These are phyloP conservation scores for Pampus argenteus DNA, from an alignment of 2,797 vertebrate genomes.

Conservation along the genomic window DNA sequence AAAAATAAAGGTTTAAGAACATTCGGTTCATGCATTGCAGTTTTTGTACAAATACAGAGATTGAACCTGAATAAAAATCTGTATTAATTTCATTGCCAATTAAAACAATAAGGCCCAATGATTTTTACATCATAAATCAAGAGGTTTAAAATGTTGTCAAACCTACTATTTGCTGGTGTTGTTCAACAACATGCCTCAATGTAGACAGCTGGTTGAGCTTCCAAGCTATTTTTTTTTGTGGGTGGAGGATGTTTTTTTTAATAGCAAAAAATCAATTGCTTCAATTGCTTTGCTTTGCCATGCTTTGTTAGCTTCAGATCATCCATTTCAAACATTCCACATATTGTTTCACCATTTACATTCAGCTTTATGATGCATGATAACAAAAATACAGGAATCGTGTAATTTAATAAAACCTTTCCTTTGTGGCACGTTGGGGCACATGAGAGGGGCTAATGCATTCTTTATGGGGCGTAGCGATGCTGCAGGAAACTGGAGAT, in stretches of 20 bases:
- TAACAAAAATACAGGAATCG: conserved; percentile 61
- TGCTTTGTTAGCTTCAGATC: conserved; percentile 34
- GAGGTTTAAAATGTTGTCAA: no score
- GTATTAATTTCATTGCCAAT: neutral
- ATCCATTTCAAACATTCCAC: conserved; percentile 48
- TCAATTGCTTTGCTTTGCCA: neutral
- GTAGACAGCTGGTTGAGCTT: neutral
- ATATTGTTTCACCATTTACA: conserved; percentile 47
- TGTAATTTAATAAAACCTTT: conserved; percentile 68
- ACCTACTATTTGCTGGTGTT: no score
- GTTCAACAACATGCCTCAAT: no score
- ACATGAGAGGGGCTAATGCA: conserved; percentile 45
- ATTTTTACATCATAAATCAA: neutral
- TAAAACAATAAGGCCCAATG: neutral
- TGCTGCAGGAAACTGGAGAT: conserved; percentile 69
- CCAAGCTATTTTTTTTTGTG: neutral
- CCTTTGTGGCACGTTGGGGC: conserved; percentile 26
- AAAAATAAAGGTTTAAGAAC: neutral
- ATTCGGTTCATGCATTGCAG: neutral
- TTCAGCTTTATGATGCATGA: conserved; percentile 54
- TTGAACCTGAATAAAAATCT: neutral
- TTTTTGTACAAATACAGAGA: neutral
- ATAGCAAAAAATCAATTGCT: neutral
- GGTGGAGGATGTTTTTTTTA: neutral
- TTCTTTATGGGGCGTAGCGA: conserved; percentile 67